A percentile compares a stretch with the other conserved stretches of the same genome.
Evolutionary conservation across 2,888 invertebrate species (phyloP).

Genomic region (Linyphia triangularis): DNA sequence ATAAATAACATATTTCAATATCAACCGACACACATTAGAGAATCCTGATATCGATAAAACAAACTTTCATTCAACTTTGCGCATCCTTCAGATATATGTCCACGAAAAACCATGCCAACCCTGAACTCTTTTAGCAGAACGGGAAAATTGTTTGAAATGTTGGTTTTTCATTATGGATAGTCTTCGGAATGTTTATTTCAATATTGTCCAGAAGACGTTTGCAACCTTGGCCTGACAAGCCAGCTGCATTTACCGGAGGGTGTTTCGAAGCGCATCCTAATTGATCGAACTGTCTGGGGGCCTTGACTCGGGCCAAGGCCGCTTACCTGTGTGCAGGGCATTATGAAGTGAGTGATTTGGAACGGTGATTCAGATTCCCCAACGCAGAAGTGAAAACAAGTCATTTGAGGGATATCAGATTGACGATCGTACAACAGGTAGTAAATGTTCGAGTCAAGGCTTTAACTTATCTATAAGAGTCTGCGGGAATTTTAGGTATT

Average conservation of each 20-base stretch:
- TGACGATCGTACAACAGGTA: background rate
- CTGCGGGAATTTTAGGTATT: no score
- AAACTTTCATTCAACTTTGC: no score
- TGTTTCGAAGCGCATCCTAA: constrained; percentile 62
- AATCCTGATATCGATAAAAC: no score
- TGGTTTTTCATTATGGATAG: background rate
- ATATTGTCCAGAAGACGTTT: constrained; percentile 45
- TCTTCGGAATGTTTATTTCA: constrained; percentile 16
- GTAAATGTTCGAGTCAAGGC: background rate
- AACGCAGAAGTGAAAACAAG: background rate
- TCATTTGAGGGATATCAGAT: background rate
- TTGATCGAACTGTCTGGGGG: constrained; percentile 62
- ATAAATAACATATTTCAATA: no score
- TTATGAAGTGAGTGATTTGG: constrained; percentile 12
- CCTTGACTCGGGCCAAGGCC: constrained; percentile 68
- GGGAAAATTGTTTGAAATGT: background rate
- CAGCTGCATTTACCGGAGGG: constrained; percentile 13
- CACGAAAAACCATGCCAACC: constrained; percentile 53
- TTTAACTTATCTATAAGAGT: no score
- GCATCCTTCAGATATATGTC: constrained; percentile 9
- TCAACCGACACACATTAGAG: no score
- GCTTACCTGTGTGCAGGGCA: background rate
- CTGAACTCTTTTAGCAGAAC: constrained; percentile 22
- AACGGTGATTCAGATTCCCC: constrained; percentile 29
- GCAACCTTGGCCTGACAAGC: constrained; percentile 28